Evolutionary conservation across 2,113 vertebrate genomes (phyloP).

Genomic region (Ameiurus melas): DNA sequence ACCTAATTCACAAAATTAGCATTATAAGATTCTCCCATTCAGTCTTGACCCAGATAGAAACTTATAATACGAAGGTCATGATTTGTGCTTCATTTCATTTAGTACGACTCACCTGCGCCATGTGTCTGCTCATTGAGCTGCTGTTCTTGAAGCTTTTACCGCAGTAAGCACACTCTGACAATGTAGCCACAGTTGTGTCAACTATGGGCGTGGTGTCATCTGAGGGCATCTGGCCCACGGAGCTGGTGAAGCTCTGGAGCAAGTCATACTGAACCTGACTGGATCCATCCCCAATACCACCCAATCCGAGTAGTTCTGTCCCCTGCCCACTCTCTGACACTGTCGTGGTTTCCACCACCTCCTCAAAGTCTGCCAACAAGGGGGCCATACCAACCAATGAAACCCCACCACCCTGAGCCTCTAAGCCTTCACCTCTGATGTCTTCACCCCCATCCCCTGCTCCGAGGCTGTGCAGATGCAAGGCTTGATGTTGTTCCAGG

Average conservation of each 20-base stretch:
- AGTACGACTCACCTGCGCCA: conserved; percentile 69
- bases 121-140: conserved; percentile 78
- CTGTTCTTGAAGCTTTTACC: conserved; percentile 81
- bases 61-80: background rate
- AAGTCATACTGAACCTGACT: conserved; percentile 75
- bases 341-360: conserved; percentile 78
- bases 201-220: conserved; percentile 57
- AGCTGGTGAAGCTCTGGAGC: conserved; percentile 71
- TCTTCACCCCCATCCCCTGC: conserved; percentile 34
- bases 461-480: conserved; percentile 61
- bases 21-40: background rate
- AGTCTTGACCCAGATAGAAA: background rate
- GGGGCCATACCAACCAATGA: conserved; percentile 73
- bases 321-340: conserved; percentile 70
- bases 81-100: background rate
- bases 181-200: conserved; percentile 54
- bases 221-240: conserved; percentile 68
- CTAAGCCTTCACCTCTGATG: conserved; percentile 47
- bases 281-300: conserved; percentile 58
- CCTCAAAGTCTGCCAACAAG: conserved; percentile 77
- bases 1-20: no score
- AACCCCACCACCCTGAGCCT: conserved; percentile 59
- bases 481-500: conserved; percentile 78
- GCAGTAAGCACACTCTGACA: conserved; percentile 76
- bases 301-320: conserved; percentile 70